Evolutionary conservation across 1,140 invertebrate genomes (phyloP).

Genomic region (Drosophila lacteicornis): DNA sequence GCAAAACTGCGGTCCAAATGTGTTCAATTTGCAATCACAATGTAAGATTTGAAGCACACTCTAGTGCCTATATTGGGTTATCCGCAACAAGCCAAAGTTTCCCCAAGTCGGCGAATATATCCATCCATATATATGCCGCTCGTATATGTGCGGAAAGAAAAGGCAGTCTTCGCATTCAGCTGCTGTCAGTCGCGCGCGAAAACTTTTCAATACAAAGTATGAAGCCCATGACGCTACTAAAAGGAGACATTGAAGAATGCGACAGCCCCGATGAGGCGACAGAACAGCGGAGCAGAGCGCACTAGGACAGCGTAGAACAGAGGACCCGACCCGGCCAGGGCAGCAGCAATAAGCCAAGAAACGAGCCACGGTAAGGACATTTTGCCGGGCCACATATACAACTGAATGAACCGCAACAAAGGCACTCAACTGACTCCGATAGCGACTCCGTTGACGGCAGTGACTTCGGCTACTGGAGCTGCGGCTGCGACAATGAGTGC

Average conservation of each 20-base stretch:
- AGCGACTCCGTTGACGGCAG: slow-evolving; percentile 29
- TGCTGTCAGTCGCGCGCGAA: slow-evolving; percentile 52
- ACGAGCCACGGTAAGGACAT: slow-evolving; percentile 40
- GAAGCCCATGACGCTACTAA: slow-evolving; percentile 68
- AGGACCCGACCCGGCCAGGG: background rate
- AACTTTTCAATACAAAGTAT: slow-evolving; percentile 78
- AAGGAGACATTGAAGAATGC: slow-evolving; percentile 73
- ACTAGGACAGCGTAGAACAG: background rate
- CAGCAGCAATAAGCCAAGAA: slow-evolving; percentile 29
- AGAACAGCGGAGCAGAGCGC: slow-evolving; percentile 6
- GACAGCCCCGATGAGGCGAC: slow-evolving; percentile 47
- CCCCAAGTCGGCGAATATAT: slow-evolving; percentile 12
- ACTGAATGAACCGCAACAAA: slow-evolving; percentile 76
- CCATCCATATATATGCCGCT: background rate
- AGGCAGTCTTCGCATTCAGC: slow-evolving; percentile 32
- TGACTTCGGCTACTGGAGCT: slow-evolving; percentile 16
- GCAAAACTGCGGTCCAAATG: background rate
- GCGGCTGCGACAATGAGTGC: slow-evolving; percentile 5
- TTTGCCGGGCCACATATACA: slow-evolving; percentile 35
- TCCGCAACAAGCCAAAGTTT: slow-evolving; percentile 21
- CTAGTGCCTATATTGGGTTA: slow-evolving; percentile 34
- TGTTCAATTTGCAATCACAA: slow-evolving; percentile 2
- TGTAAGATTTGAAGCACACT: background rate
- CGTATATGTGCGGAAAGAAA: slow-evolving; percentile 25
- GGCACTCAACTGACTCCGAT: slow-evolving; percentile 53